Evolutionary conservation across 2,888 invertebrate species (phyloP), one percentile per base, ranked within the genome.

Genomic region (Timandra comae): DNA sequence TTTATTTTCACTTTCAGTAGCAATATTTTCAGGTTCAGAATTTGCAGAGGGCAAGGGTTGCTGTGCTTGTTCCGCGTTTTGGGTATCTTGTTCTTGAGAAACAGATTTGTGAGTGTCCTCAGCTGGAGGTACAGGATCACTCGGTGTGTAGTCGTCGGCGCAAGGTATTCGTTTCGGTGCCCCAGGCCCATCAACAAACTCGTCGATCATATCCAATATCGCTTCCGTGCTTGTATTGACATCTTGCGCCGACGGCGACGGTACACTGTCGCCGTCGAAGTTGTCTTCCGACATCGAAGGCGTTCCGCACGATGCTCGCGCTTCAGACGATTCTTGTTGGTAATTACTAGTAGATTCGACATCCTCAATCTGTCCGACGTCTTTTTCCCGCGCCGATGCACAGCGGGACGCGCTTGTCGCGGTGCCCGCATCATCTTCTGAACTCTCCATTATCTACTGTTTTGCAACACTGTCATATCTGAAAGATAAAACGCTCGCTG

Each of bases 371-470:
- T 63, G 69, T 52, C 64, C 74, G 64, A 76, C 60, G 65, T 74
- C 73, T 62, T 74, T 85, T 86, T 86, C 86, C 86, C 86, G 86
- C 86, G 86, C 82, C 85, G 82, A 71, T 73, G 67, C 69, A 65
- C 79, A 78, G 80, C 82, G 77, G 84, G 84, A 81, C 79, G 82
- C 80, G 72, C 66, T 79, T 67, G 77, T 75, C 72, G 82, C 78
- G 76, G 77, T 68, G 66, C 86, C 86, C 81, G 85, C 84, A 86
- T 86, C 86, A 66, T 86, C 86, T 77, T 86, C 86, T 59, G 80
- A 76, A 69, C 82, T 77, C 81, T 86, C 86, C 86, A 86, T 86
- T 86, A 86, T 86, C 86, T 86, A 82, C 81, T 79, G 61, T 80
- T 81, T 76, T 73, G 72, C 76, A 69, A 76, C 71, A 73, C 81